These are phyloP conservation scores for Macheiramphus alcinus DNA, from an alignment of 2,113 vertebrate genomes.

Conservation along the genomic window DNA sequence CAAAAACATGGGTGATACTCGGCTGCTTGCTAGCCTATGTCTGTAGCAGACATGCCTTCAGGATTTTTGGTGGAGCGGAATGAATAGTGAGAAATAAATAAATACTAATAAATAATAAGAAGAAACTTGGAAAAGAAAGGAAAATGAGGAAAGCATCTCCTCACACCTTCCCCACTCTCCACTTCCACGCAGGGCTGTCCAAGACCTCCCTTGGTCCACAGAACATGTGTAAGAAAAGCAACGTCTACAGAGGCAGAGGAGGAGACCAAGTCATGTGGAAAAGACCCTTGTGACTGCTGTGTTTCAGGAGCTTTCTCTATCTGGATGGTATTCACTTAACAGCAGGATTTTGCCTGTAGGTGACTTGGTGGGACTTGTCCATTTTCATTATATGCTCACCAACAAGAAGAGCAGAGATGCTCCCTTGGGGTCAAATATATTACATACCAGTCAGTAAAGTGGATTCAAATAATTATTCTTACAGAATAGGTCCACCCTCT, in stretches of 20 bases:
- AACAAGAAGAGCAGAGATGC: not conserved
- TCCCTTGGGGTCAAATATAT: not conserved
- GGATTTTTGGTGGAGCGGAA: conserved; percentile 11
- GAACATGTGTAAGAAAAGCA: not conserved
- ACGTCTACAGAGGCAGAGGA: not conserved
- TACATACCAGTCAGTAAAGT: not conserved
- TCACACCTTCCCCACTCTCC: not conserved
- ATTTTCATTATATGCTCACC: not conserved
- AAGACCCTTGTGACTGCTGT: not conserved
- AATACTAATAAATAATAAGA: conserved; percentile 63
- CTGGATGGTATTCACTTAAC: not conserved
- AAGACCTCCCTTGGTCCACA: not conserved
- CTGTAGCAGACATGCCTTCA: not conserved
- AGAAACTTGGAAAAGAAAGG: not conserved
- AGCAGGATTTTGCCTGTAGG: not conserved
- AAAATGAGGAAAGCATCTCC: not conserved
- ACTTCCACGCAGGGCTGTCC: not conserved
- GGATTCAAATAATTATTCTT: not conserved
- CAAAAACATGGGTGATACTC: not conserved
- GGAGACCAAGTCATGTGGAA: not conserved
- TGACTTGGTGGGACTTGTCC: not conserved
- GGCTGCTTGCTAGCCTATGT: not conserved
- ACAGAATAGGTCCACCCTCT: not conserved
- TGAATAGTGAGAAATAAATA: conserved; percentile 47
- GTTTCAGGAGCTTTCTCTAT: not conserved